Evolutionary conservation across 37 sponge, comb jelly and placozoan species (phyloP), one percentile per base, ranked within the genome.

Genomic region (Beroe forskalii): DNA sequence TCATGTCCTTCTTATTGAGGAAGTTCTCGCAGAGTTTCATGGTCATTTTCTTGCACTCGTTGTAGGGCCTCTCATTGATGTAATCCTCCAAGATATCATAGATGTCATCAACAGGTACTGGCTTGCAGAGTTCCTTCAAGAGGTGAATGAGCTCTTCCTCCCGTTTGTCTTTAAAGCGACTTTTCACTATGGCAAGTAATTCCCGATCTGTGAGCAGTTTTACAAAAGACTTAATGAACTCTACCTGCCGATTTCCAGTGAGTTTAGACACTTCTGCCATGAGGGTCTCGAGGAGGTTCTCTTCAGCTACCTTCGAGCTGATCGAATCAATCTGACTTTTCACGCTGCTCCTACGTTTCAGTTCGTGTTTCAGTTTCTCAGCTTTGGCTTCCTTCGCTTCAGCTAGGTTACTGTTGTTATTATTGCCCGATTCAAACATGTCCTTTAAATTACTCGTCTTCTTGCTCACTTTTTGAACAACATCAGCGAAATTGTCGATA

Each of bases 1-100:
- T 80, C 86, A 80, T 28, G 55, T 80, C 86, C 55, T 80, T 80
- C 55, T 80, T 80, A 48, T 80, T 80, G 27, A 80, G 86, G 40
- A 80, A 44, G 86, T 80, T 80, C 55, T 80, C 86, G 28, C 86
- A 43, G 44, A 80, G 28, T 38, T 80, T 80, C 44, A 80, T 44
- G 4, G 86, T 33, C 4, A 80, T 1, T 44, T 42, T 41, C 86
- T 80, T 80, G 55, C 86, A 41, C 86, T 80, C 86, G 28, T 42
- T 80, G 86, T 80, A 80, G 4, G 86, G 44, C n/a, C 86, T 32
- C 8, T 80, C 86, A 37, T 80, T 80, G 55, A 80, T 25, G 55
- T 44, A 80, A 1, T 80, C 24, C 48, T 80, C 86, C 28, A 80
- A 44, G 44, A 80, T 44, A 24, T 80, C 86, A 30, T 80, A 80